phyloP scores from a whole-genome alignment of 2,888 invertebrate genomes.

The Hypena proboscidalis region DNA sequence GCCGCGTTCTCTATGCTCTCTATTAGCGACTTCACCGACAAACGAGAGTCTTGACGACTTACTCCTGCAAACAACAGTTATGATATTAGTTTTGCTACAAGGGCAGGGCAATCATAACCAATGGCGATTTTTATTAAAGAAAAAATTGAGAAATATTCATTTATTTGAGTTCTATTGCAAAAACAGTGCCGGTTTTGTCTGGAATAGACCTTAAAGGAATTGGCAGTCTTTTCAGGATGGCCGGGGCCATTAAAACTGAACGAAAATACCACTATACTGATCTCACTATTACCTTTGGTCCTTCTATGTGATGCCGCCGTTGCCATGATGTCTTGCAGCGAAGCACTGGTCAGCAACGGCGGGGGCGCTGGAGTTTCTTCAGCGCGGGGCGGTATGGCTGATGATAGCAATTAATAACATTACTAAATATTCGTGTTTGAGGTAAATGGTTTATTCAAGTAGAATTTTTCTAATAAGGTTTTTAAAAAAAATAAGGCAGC shows the following conservation, averaged over 20 bases:
- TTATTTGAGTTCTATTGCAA: no score
- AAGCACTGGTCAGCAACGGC: constrained; percentile 77
- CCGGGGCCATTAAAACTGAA: no score
- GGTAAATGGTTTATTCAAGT: no score
- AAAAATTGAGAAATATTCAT: no score
- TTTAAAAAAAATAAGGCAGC: no score
- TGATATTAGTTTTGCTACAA: not conserved
- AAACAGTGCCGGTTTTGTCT: not conserved
- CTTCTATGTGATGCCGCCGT: constrained; percentile 79
- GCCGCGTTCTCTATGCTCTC: constrained; percentile 96
- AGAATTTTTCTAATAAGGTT: no score
- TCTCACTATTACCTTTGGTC: constrained; percentile 66
- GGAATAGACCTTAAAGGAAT: no score
- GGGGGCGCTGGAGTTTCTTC: constrained; percentile 75
- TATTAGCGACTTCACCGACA: constrained; percentile 96
- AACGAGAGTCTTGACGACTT: constrained; percentile 89
- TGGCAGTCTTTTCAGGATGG: no score
- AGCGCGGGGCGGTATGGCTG: constrained; percentile 72
- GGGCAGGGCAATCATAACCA: no score
- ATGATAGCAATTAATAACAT: not conserved
- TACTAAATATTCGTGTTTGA: no score
- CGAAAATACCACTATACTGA: not conserved
- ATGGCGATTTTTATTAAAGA: no score
- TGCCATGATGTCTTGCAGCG: constrained; percentile 82
- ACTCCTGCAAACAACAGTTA: constrained; percentile 57